phyloP scores from a whole-genome alignment of 2,888 invertebrate species.

The Stenotaenia linearis region DNA sequence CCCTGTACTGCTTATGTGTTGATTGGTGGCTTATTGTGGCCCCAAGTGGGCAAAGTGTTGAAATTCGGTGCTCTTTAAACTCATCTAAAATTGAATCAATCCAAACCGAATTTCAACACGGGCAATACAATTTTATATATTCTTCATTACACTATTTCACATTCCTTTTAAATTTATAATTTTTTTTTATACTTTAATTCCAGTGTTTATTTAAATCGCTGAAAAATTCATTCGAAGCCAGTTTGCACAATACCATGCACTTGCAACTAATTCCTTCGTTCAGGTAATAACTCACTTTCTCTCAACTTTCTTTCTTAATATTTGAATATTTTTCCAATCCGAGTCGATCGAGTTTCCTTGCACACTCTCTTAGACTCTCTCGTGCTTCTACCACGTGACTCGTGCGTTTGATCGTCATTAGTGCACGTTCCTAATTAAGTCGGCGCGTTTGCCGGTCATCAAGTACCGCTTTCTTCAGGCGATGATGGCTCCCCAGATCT shows the following conservation, averaged over 20 bases:
- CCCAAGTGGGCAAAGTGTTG: neutral
- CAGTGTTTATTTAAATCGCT: neutral
- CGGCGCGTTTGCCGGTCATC: slow-evolving; percentile 23
- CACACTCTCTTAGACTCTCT: neutral
- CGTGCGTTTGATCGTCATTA: slow-evolving; percentile 17
- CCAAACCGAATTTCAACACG: neutral
- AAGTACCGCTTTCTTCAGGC: slow-evolving; percentile 6
- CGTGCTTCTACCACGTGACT: neutral
- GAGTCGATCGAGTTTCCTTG: neutral
- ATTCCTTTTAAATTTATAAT: neutral
- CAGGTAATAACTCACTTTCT: neutral
- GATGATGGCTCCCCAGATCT: slow-evolving; percentile 10
- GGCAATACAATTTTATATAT: neutral
- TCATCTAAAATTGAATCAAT: neutral
- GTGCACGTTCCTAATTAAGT: slow-evolving; percentile 20
- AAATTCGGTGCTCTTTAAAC: neutral
- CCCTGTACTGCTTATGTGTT: neutral
- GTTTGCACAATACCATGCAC: neutral
- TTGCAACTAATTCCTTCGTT: neutral
- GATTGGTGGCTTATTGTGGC: slow-evolving; percentile 2
- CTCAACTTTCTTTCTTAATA: neutral
- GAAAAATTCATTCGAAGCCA: neutral
- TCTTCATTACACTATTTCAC: too few relatives aligned
- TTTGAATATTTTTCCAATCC: neutral
- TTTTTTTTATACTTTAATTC: neutral